These are phyloP conservation scores for Brachyalestes nurse DNA, from an alignment of 2,797 vertebrate genomes.

Conservation along the genomic window DNA sequence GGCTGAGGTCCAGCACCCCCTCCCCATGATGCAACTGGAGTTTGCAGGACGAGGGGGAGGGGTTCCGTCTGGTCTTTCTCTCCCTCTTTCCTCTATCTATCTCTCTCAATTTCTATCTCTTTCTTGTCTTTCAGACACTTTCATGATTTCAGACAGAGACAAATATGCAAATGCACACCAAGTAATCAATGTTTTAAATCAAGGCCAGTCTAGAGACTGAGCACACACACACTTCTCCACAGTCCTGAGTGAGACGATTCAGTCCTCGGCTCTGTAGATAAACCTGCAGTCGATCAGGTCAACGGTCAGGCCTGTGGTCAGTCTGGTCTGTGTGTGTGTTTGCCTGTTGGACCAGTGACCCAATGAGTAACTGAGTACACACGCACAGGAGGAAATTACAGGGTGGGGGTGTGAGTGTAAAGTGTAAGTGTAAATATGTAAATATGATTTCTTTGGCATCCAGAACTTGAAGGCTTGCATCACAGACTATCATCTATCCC, in stretches of 20 bases:
- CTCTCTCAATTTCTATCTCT: background rate
- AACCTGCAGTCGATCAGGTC: too few species aligned
- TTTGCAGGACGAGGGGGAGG: conserved; percentile 57
- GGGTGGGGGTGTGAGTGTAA: too few species aligned
- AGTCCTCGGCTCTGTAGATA: background rate
- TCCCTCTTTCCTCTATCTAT: background rate
- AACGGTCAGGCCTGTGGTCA: too few species aligned
- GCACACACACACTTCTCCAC: background rate
- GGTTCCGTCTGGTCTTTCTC: conserved; percentile 15
- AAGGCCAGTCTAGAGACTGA: background rate
- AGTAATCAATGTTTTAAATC: background rate
- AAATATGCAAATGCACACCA: background rate
- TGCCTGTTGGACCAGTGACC: background rate
- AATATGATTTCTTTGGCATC: conserved; percentile 25
- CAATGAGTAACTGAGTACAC: too few species aligned
- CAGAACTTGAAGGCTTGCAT: background rate
- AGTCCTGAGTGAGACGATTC: too few species aligned
- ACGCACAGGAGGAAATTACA: background rate
- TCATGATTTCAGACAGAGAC: background rate
- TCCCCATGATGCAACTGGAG: conserved; percentile 80
- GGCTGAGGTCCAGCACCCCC: conserved; percentile 66
- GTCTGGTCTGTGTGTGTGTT: background rate
- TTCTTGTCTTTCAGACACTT: background rate
- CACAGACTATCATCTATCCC: conserved; percentile 13
- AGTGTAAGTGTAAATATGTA: too few species aligned